These are phyloP conservation scores for Puma concolor DNA, from an alignment of 2,113 vertebrate genomes.

Conservation along the genomic window DNA sequence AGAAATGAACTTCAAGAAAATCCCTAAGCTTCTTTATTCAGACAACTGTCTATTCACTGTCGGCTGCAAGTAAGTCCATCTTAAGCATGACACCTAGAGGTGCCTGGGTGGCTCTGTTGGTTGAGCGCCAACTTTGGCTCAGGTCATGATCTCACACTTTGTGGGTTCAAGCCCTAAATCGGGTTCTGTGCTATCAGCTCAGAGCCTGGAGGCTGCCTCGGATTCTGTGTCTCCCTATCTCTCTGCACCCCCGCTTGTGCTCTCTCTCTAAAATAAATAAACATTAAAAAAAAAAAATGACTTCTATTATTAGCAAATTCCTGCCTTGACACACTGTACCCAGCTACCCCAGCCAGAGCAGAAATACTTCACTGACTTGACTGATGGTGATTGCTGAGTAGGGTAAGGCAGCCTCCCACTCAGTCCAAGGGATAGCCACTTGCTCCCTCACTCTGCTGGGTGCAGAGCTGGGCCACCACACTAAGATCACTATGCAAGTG, in stretches of 20 bases:
- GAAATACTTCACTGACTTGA: background rate
- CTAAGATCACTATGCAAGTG: background rate
- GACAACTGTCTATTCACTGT: background rate
- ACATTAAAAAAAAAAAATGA: background rate
- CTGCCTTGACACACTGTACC: background rate
- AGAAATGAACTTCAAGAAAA: constrained; percentile 19
- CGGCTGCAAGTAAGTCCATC: background rate
- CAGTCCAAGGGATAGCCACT: background rate
- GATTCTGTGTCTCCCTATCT: too few relatives aligned
- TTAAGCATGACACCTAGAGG: background rate
- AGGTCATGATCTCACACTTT: too few relatives aligned
- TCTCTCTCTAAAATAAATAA: too few relatives aligned
- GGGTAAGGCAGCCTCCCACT: background rate
- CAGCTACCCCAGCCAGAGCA: background rate
- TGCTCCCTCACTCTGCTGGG: background rate
- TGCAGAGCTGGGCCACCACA: background rate
- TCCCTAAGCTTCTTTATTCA: background rate
- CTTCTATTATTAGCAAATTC: constrained; percentile 27
- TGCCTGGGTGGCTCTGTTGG: too few relatives aligned
- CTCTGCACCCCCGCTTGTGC: too few relatives aligned
- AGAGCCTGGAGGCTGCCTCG: too few relatives aligned
- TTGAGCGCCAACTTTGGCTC: too few relatives aligned
- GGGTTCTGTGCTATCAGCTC: too few relatives aligned
- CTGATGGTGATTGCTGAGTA: background rate
- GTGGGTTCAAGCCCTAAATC: too few relatives aligned